Conservation (phyloP, 2,113 vertebrate genomes). For the Crotalus tigris region DNA sequence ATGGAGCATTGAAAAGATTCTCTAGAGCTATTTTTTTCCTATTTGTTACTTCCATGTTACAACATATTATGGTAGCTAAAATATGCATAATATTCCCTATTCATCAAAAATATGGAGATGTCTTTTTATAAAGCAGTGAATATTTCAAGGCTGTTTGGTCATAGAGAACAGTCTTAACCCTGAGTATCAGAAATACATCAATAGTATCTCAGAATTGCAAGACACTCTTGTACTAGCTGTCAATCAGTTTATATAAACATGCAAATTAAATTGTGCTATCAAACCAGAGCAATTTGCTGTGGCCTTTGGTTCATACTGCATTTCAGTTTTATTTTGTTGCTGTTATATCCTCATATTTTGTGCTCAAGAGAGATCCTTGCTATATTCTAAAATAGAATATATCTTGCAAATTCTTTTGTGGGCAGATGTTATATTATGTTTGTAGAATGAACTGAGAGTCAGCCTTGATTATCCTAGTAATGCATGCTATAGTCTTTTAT, state of each 20-base stretch:
- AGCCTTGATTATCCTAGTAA: neutral
- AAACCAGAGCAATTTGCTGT: neutral
- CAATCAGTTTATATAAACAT: constrained; percentile 5
- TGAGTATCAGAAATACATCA: constrained; percentile 19
- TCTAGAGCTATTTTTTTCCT: constrained; percentile 57
- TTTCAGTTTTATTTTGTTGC: neutral
- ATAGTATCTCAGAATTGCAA: neutral
- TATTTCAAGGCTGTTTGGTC: constrained; percentile 47
- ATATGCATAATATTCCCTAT: constrained; percentile 57
- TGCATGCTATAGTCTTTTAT: neutral
- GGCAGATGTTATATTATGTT: neutral
- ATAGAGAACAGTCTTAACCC: constrained; percentile 42
- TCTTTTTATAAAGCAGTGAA: neutral
- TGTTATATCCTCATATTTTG: neutral
- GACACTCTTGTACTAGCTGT: neutral
- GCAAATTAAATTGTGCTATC: neutral
- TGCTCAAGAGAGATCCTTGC: neutral
- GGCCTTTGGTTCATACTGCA: neutral
- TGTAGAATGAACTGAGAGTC: neutral
- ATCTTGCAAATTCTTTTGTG: neutral
- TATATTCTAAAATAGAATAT: neutral
- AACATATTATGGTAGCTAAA: constrained; percentile 51
- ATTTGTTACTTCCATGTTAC: constrained; percentile 57
- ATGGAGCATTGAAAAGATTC: constrained; percentile 80
- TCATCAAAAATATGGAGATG: constrained; percentile 50